Percentiles rank a stretch among this genome's conserved stretches.
These are phyloP conservation scores for Anodontia alba DNA, from an alignment of 2,888 invertebrate species.

Conservation along the genomic window DNA sequence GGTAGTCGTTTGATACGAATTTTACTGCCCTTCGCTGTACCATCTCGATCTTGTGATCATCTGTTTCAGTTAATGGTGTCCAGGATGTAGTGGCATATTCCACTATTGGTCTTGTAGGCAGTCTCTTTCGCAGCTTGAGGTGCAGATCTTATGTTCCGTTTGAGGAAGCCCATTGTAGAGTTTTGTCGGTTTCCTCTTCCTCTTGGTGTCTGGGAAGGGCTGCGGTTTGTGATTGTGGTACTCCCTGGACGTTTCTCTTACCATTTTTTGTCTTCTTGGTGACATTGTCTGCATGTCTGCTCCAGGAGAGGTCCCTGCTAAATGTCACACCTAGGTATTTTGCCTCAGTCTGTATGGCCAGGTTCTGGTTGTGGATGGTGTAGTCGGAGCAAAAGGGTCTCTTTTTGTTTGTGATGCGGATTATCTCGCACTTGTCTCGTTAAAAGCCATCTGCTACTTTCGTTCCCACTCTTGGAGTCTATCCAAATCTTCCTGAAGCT, in stretches of 20 bases:
- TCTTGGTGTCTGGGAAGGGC: too few relatives aligned
- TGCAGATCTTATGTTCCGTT: background rate
- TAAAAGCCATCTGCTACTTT: background rate
- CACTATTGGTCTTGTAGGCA: constrained; percentile 13
- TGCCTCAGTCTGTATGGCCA: background rate
- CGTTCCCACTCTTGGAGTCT: constrained; percentile 9
- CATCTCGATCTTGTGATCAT: background rate
- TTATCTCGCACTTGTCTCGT: background rate
- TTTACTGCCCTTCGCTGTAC: background rate
- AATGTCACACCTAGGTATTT: constrained; percentile 5
- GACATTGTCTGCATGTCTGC: constrained; percentile 13
- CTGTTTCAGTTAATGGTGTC: background rate
- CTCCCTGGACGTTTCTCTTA: too few relatives aligned
- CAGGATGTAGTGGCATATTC: constrained; percentile 6
- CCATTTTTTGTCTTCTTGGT: background rate
- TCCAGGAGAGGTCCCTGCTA: constrained; percentile 1
- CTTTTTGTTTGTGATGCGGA: constrained; percentile 8
- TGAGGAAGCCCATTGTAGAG: constrained; percentile 3
- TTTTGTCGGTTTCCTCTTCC: too few relatives aligned
- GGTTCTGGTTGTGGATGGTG: background rate
- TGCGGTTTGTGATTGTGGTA: too few relatives aligned
- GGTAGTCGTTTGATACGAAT: background rate
- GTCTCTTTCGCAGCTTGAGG: constrained; percentile 5
- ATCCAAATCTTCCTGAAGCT: constrained; percentile 9
- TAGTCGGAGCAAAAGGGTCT: background rate